phyloP scores from a whole-genome alignment of 2,113 vertebrate species.

The Aramus guarauna region DNA sequence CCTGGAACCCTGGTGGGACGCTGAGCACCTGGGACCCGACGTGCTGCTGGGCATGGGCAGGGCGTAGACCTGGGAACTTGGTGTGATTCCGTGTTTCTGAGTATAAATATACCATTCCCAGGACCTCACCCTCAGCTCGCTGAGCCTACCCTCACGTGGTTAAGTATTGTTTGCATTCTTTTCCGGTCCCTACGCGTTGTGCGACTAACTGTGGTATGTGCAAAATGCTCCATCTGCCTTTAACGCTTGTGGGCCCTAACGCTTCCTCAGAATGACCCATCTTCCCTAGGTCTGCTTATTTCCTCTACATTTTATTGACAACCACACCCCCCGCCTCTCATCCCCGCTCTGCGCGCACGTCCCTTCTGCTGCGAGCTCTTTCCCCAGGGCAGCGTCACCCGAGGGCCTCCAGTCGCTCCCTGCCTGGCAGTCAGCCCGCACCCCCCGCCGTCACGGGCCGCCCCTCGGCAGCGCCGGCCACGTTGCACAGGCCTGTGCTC shows the following conservation, averaged over 20 bases:
- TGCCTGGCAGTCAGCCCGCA: not conserved
- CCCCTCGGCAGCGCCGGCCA: not conserved
- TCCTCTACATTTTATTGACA: not conserved
- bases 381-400: not conserved
- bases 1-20: not conserved
- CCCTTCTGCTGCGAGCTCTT: not conserved
- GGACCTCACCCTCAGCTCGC: not conserved
- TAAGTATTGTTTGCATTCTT: not conserved
- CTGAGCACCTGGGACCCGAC: not conserved
- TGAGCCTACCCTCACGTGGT: not conserved
- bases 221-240: not conserved
- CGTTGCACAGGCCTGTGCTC: not conserved
- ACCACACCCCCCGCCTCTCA: not conserved
- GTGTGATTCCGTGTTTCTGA: not conserved
- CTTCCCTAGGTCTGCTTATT: not conserved
- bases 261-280: not conserved
- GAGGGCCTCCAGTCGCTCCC: not conserved
- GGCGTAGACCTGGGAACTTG: not conserved
- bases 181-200: not conserved
- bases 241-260: not conserved
- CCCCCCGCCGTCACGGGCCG: not conserved
- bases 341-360: not conserved
- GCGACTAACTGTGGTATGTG: not conserved
- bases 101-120: not conserved
- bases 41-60: not conserved